phyloP scores from a whole-genome alignment of 2,888 invertebrate genomes.

The Melinaea menophilus region DNA sequence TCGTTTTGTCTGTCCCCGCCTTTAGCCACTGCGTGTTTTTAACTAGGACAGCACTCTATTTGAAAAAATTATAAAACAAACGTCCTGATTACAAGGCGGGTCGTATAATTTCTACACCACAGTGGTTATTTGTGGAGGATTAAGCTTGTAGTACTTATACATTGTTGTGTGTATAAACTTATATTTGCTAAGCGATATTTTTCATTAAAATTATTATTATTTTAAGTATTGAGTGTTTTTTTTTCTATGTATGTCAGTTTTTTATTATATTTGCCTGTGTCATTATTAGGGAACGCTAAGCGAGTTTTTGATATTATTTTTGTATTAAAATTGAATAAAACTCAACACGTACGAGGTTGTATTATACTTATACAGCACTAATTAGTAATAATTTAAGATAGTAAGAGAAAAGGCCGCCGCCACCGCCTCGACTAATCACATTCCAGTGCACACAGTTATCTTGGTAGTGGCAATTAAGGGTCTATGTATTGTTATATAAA shows the following conservation, averaged over 20 bases:
- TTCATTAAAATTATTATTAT: not conserved
- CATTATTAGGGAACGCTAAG: no score
- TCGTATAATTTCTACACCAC: slow-evolving; percentile 3
- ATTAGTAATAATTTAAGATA: slow-evolving; percentile 7
- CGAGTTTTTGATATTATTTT: no score
- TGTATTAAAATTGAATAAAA: no score
- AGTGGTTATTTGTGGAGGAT: slow-evolving; percentile 2
- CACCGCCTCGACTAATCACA: slow-evolving; percentile 4
- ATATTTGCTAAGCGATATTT: slow-evolving; percentile 3
- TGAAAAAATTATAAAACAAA: slow-evolving; percentile 3
- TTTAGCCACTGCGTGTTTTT: not conserved
- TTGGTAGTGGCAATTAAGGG: slow-evolving; percentile 6
- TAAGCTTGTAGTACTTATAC: not conserved
- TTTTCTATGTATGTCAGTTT: not conserved
- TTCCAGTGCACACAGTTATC: slow-evolving; percentile 6
- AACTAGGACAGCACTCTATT: not conserved
- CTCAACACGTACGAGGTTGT: not conserved
- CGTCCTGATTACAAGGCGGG: slow-evolving; percentile 6
- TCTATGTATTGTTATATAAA: slow-evolving; percentile 7
- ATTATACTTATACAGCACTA: not conserved
- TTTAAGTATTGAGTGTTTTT: not conserved
- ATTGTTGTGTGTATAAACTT: not conserved
- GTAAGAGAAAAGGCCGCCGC: not conserved
- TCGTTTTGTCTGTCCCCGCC: not conserved
- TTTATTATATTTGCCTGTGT: no score